Conservation (phyloP, 2,888 invertebrate genomes). For the Tromatobia lineatoria region DNA sequence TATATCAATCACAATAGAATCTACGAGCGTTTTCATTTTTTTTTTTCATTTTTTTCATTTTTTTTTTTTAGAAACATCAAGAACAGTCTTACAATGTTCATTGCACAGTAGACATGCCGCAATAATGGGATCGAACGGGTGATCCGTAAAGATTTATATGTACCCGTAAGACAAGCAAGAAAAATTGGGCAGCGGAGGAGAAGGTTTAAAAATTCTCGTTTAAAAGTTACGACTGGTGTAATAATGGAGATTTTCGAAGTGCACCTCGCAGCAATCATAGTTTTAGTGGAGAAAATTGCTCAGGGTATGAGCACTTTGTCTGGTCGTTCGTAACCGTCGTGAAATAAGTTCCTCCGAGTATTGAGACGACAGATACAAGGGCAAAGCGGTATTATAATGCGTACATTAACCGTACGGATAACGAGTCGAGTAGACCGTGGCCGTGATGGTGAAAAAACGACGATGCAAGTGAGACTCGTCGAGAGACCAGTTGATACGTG, state of each 20-base stretch:
- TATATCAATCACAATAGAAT: no score
- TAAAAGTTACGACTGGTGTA: conserved; percentile 8
- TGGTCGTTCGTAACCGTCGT: conserved; percentile 33
- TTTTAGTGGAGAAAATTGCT: conserved; percentile 22
- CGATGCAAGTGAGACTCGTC: conserved; percentile 31
- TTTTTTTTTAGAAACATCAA: no score
- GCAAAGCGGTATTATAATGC: conserved; percentile 18
- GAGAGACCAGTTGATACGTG: conserved; percentile 44
- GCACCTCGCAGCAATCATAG: not conserved
- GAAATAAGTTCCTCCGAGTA: conserved; percentile 57
- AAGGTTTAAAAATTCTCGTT: conserved; percentile 13
- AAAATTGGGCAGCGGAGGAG: not conserved
- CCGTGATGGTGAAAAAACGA: conserved; percentile 32
- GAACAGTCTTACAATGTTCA: not conserved
- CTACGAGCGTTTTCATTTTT: no score
- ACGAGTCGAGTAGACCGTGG: conserved; percentile 19
- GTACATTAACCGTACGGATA: conserved; percentile 55
- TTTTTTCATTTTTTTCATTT: no score
- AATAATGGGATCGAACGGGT: not conserved
- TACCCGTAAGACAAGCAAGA: not conserved
- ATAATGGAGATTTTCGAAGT: conserved; percentile 26
- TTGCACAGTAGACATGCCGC: not conserved
- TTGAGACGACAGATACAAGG: conserved; percentile 44
- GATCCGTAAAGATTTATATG: not conserved
- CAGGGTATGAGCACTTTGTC: conserved; percentile 8